Evolutionary conservation across 1,140 invertebrate genomes (phyloP).

Genomic region (Megalopta genalis): DNA sequence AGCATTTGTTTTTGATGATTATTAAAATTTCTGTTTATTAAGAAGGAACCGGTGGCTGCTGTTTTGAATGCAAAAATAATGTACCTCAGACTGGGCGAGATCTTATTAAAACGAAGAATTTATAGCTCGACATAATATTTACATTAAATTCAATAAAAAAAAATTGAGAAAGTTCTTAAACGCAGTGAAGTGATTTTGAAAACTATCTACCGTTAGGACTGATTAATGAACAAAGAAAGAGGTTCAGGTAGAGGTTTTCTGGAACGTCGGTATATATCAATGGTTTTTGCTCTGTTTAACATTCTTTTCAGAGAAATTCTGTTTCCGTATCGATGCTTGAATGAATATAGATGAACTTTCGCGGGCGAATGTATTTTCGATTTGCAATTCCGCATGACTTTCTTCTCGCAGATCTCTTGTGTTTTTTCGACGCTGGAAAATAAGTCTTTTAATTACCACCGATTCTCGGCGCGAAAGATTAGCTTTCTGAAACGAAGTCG

Average conservation of each 20-base stretch:
- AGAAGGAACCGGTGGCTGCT: too few relatives aligned
- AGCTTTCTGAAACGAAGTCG: neutral
- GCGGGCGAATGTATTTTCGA: neutral
- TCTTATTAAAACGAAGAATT: too few relatives aligned
- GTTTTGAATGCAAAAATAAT: too few relatives aligned
- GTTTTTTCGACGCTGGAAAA: neutral
- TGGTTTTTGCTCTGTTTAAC: neutral
- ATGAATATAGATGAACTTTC: constrained; percentile 4
- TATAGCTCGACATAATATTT: too few relatives aligned
- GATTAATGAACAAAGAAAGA: neutral
- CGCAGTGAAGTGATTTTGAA: too few relatives aligned
- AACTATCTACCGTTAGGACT: too few relatives aligned
- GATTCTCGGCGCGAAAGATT: neutral
- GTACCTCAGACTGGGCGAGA: too few relatives aligned
- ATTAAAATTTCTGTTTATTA: too few relatives aligned
- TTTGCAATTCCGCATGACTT: neutral
- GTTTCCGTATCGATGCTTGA: neutral
- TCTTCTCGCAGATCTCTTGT: neutral
- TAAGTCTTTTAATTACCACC: neutral
- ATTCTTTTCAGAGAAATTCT: neutral
- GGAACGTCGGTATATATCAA: neutral
- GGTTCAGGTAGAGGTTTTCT: neutral
- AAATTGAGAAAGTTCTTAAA: too few relatives aligned
- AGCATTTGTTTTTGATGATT: too few relatives aligned
- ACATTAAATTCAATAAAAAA: too few relatives aligned